Base-by-base conservation (phyloP, 2,888 invertebrate species). In the Lepas anatifera region DNA sequence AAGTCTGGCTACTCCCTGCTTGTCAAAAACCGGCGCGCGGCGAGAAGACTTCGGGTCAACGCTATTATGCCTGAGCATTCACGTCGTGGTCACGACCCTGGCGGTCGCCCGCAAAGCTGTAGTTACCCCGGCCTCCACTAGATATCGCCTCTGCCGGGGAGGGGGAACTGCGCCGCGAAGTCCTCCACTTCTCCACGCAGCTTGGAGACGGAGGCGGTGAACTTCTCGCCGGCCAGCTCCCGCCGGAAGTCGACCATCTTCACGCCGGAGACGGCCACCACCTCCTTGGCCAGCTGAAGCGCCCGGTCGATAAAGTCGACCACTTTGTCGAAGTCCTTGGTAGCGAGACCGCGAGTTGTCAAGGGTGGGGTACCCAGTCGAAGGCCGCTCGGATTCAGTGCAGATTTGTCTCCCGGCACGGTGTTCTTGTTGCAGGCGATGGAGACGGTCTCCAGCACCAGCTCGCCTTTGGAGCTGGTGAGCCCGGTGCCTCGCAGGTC, bases 341-440 rank as follows among this genome's bases (percentile, higher is more conserved):
- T 95, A 73, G 86, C 85, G 13, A 98, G 80, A 25, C 94, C 95
- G 74, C 98, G 85, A 0, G 97, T 97, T 2, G 97, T 97, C 32
- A 98, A 82, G 0, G 97, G 97, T 0, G 98, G 96, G 0, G 97
- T 92, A 67, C 98, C 97, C 64, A 98, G 83, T 71, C 97, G 85
- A 70, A 98, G 88, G 39, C 97, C 97, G 74, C 95, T 94, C 0
- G 97, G 96, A 81, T 92, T 91, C 75, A 98, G 82, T 0, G 98
- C 96, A 77, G 94, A 95, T 80, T 92, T 95, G 80, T 99, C 98
- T 1, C 97, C 98, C 4, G 98, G 97, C 72, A 90, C 93, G 75
- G 85, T 98, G 80, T 99, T 99, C 82, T 99, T 99, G 80, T 99
- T 99, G 78, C 95, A 95, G 22, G 95, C 95, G 76, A 99, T 90